phyloP scores from a whole-genome alignment of 2,797 vertebrate species.

The Rhinella marina region DNA sequence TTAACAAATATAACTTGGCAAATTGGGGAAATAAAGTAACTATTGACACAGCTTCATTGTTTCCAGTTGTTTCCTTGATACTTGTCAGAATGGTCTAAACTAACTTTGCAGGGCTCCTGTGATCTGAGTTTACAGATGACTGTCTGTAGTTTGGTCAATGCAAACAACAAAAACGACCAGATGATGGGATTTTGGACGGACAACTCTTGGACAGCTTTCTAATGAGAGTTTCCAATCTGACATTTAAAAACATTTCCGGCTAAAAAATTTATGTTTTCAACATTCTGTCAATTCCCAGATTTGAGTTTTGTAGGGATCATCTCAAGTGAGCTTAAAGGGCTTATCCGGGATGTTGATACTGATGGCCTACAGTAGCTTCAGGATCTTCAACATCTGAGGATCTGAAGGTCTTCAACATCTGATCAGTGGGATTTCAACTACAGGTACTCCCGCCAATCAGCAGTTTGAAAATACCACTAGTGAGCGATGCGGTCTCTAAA shows the following conservation, averaged over 20 bases:
- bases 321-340: too few relatives aligned
- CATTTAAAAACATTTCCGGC: background rate
- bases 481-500: too few relatives aligned
- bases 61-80: constrained; percentile 3
- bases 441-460: too few relatives aligned
- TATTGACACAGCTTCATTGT: background rate
- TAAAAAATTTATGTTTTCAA: background rate
- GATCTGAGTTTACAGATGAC: constrained; percentile 17
- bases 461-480: too few relatives aligned
- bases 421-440: too few relatives aligned
- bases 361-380: too few relatives aligned
- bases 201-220: background rate
- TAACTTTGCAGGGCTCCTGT: background rate
- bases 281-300: background rate
- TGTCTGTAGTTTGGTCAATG: background rate
- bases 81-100: constrained; percentile 9
- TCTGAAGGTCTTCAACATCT: too few relatives aligned
- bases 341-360: too few relatives aligned
- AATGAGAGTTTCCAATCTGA: background rate
- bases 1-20: constrained; percentile 3
- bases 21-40: background rate
- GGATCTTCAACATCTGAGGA: too few relatives aligned
- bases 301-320: background rate
- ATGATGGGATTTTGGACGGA: constrained; percentile 1
- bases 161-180: background rate